Evolutionary conservation across 2,113 vertebrate genomes (phyloP), one percentile per base, ranked within the genome.

Genomic region (Scophthalmus maximus): DNA sequence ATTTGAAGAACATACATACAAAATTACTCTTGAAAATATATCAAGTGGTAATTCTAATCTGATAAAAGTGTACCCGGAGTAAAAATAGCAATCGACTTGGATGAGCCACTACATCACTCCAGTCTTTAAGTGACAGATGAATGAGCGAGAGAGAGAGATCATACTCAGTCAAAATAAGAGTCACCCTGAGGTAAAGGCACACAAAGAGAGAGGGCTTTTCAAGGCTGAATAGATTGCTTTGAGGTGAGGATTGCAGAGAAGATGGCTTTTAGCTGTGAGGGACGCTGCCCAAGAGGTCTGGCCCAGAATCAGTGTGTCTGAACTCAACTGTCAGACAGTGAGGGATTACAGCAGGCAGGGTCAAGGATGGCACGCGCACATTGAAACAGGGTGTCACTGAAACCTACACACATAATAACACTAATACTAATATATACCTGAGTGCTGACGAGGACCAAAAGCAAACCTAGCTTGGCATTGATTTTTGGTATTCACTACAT

Each of bases 261-360:
- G 72, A 68, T 69, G 60, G 51, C 49, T 87, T 76, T 83, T 68
- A 78, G 77, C 70, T 66, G 65, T 22, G 52, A 76, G 63, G 46
- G 44, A 50, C 46, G 30, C 47, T 72, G 63, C 76, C 72, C 52
- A 23, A 78, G 71, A 81, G 74, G 40, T 70, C 71, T 76, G 68
- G 69, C 27, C 64, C 49, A 49, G 65, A 70, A 78, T 55, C 71
- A 58, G 32, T 26, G 17, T 26, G 81, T 52, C 55, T 61, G 70
- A 71, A 81, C 70, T 66, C 29, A 69, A 9, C 73, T 71, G 64
- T 68, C 83, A 75, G 34, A 47, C 58, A 2, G 55, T 70, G 50
- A 82, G 29, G 62, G 77, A 86, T 82, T 73, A 86, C 70, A 82
- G 67, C 38, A 25, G 51, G 51, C 27, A 27, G 38, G 53, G 66